phyloP scores from a whole-genome alignment of 1,140 invertebrate species.

The Drosophila lacertosa region DNA sequence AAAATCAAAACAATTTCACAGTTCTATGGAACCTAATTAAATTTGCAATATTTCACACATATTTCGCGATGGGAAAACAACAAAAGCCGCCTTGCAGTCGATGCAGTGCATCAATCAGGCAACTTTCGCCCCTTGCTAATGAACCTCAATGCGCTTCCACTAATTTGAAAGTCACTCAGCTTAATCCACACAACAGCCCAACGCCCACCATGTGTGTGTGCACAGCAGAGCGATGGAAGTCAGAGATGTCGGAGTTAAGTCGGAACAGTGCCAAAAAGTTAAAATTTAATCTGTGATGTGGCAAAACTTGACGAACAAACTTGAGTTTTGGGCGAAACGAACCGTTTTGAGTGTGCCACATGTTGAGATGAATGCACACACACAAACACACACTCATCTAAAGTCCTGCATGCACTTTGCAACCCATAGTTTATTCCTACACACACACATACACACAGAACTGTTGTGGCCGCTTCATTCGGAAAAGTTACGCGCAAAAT shows the following conservation, averaged over 20 bases:
- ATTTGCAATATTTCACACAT: neutral
- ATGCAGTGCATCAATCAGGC: conserved; percentile 70
- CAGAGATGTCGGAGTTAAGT: conserved; percentile 24
- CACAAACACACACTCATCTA: conserved; percentile 17
- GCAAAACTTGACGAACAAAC: conserved; percentile 79
- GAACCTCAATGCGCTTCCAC: conserved; percentile 70
- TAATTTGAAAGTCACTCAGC: conserved; percentile 80
- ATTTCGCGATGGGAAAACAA: conserved; percentile 11
- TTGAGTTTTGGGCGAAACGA: conserved; percentile 44
- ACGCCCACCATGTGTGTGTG: conserved; percentile 42
- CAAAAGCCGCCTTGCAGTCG: conserved; percentile 36
- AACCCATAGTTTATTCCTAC: conserved; percentile 63
- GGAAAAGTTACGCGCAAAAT: conserved; percentile 66
- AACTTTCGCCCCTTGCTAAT: conserved; percentile 72
- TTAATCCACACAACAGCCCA: conserved; percentile 65
- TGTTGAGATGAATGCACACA: conserved; percentile 59
- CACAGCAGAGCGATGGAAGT: conserved; percentile 38
- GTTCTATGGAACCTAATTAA: conserved; percentile 31
- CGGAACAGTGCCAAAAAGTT: conserved; percentile 70
- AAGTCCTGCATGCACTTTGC: conserved; percentile 48
- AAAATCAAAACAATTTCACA: conserved; percentile 6
- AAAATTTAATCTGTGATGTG: conserved; percentile 81
- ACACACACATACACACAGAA: conserved; percentile 29
- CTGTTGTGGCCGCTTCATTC: conserved; percentile 61
- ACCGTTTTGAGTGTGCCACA: conserved; percentile 53